Evolutionary conservation across 2,888 invertebrate species (phyloP), one percentile per base, ranked within the genome.

Genomic region (Eretmocerus hayati): DNA sequence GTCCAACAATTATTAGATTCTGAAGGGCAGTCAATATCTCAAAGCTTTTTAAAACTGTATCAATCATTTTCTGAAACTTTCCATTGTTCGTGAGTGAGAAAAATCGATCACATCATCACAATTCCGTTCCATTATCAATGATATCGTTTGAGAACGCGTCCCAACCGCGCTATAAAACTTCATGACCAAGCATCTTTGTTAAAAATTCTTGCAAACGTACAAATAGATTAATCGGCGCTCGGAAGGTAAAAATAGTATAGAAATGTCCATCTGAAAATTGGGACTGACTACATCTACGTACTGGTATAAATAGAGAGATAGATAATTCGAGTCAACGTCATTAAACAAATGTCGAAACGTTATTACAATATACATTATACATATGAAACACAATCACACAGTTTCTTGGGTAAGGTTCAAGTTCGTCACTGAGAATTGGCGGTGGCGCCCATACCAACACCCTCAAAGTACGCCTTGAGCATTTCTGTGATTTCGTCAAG

Each of bases 331-430:
- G 45, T 36, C 42, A 53, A 48, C 45, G 46, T 50, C 45, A 45
- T 49, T 42, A 38, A 48, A 50, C 46, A 47, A 53, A 42, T 42
- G 47, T 53, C 37, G 46, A 45, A 48, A 46, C 40, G 45, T 42
- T 53, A 53, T 50, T 50, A 53, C 48, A 50, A 48, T 45, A 47
- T 49, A 53, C 41, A 50, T 48, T 53, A 53, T 53, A 50, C 45
- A 50, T 53, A 53, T 47, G 42, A 48, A 47, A 50, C 49, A 53
- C 43, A 38, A 38, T 53, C 38, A 41, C 47, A 30, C 42, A 32
- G 30, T 42, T 46, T 18, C 15, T n/a, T 13, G 15, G 6, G n/a
- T 33, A 9, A 30, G 13, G 30, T 30, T 30, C 13, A 30, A 9
- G 30, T 13, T 33, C 15, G 5, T 33, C n/a, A n/a, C 33, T n/a